Conservation (phyloP, 2,888 invertebrate genomes). For the Amiota communis region DNA sequence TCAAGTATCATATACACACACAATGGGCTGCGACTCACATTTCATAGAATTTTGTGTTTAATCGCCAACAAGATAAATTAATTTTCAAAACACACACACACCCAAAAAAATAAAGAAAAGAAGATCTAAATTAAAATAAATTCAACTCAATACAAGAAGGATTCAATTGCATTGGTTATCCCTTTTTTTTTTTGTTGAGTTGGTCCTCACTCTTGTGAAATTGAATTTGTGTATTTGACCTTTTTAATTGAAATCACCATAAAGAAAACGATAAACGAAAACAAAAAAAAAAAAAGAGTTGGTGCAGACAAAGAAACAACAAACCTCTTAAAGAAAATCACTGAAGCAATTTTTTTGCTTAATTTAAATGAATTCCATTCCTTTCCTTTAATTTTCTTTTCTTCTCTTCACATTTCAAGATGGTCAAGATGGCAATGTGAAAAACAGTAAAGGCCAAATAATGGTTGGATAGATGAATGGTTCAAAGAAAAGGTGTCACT, state of each 20-base stretch:
- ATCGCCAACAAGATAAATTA: neutral
- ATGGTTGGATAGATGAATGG: too few relatives aligned
- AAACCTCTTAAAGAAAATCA: slow-evolving; percentile 35
- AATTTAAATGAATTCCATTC: slow-evolving; percentile 48
- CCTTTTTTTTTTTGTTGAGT: neutral
- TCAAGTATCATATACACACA: too few relatives aligned
- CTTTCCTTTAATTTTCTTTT: too few relatives aligned
- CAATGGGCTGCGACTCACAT: too few relatives aligned
- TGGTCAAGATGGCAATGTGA: slow-evolving; percentile 14
- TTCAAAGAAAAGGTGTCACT: slow-evolving; percentile 18
- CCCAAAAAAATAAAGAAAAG: neutral
- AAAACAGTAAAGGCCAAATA: slow-evolving; percentile 33
- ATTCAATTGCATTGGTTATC: neutral
- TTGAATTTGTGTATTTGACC: slow-evolving; percentile 5
- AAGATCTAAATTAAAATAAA: neutral
- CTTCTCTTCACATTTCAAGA: slow-evolving; percentile 8
- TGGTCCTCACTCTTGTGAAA: neutral
- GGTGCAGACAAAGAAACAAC: neutral
- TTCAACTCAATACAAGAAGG: neutral
- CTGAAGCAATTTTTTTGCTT: slow-evolving; percentile 44
- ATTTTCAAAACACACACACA: neutral
- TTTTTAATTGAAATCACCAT: slow-evolving; percentile 13
- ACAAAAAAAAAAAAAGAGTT: too few relatives aligned
- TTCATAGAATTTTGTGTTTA: too few relatives aligned
- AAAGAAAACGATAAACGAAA: too few relatives aligned